A percentile compares a stretch with the other conserved stretches of the same genome.
These are phyloP conservation scores for Cataglyphis livida DNA, from an alignment of 2,888 invertebrate genomes.

Conservation along the genomic window DNA sequence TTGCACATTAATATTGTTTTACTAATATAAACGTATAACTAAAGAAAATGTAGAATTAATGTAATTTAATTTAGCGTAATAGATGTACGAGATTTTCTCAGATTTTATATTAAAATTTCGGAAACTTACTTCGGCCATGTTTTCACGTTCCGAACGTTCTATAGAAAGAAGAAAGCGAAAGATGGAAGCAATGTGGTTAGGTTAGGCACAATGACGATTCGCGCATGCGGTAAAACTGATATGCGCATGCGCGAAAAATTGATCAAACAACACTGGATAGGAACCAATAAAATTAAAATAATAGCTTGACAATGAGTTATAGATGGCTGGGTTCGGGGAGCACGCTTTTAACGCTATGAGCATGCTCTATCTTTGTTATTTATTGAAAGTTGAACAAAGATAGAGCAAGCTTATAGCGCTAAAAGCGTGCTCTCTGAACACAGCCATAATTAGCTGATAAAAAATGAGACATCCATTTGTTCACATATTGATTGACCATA, in stretches of 20 bases:
- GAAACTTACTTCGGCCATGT: constrained; percentile 68
- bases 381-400: too few relatives aligned
- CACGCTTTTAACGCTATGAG: too few relatives aligned
- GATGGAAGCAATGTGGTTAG: not conserved
- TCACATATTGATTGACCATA: too few relatives aligned
- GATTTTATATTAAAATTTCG: constrained; percentile 51
- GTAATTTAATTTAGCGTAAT: not conserved
- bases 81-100: constrained; percentile 57
- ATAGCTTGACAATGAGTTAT: too few relatives aligned
- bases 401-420: too few relatives aligned
- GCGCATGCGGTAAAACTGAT: not conserved
- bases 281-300: not conserved
- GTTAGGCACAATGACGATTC: too few relatives aligned
- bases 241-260: not conserved
- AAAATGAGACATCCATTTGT: too few relatives aligned
- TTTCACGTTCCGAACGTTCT: constrained; percentile 39
- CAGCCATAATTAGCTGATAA: too few relatives aligned
- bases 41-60: not conserved
- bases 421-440: too few relatives aligned
- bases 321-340: too few relatives aligned
- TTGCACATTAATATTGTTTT: constrained; percentile 1
- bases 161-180: constrained; percentile 40
- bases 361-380: too few relatives aligned
- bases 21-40: not conserved
- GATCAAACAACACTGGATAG: not conserved